Conservation (phyloP, 2,888 invertebrate genomes). For the Eumerus sabulonum region DNA sequence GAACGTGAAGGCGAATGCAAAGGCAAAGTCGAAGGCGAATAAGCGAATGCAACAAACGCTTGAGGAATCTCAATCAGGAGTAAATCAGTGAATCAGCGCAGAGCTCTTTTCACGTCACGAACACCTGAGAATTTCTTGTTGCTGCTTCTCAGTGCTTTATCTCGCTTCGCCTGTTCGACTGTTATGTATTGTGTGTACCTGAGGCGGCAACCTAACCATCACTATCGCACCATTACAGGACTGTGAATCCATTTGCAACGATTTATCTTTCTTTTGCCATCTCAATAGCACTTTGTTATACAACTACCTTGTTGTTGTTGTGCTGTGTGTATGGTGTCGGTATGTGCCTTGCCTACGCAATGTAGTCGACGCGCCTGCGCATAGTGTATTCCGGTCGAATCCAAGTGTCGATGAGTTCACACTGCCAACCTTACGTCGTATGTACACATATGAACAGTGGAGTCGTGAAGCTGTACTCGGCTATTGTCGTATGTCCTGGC, state of each 20-base stretch:
- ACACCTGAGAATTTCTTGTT: conserved; percentile 65
- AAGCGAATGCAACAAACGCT: conserved; percentile 43
- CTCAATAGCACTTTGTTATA: conserved; percentile 67
- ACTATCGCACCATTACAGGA: conserved; percentile 67
- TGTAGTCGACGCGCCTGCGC: conserved; percentile 20
- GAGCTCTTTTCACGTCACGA: conserved; percentile 68
- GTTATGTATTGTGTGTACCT: conserved; percentile 49
- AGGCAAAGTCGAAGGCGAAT: not conserved
- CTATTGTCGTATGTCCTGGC: conserved; percentile 32
- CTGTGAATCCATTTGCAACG: conserved; percentile 67
- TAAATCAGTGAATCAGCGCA: conserved; percentile 68
- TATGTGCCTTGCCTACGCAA: conserved; percentile 57
- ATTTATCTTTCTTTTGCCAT: conserved; percentile 68
- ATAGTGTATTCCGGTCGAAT: conserved; percentile 12
- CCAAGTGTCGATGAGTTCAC: conserved; percentile 55
- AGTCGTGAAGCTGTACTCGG: not conserved
- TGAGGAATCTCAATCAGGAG: conserved; percentile 67
- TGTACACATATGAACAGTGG: too few relatives aligned
- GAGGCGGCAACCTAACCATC: conserved; percentile 64
- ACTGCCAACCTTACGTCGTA: conserved; percentile 9
- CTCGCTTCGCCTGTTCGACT: conserved; percentile 28
- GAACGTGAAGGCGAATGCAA: not conserved
- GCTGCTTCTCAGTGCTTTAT: conserved; percentile 54
- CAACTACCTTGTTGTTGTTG: conserved; percentile 4
- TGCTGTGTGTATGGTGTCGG: conserved; percentile 40